These are phyloP conservation scores for Linyphia triangularis DNA, from an alignment of 2,888 invertebrate genomes.

Conservation along the genomic window DNA sequence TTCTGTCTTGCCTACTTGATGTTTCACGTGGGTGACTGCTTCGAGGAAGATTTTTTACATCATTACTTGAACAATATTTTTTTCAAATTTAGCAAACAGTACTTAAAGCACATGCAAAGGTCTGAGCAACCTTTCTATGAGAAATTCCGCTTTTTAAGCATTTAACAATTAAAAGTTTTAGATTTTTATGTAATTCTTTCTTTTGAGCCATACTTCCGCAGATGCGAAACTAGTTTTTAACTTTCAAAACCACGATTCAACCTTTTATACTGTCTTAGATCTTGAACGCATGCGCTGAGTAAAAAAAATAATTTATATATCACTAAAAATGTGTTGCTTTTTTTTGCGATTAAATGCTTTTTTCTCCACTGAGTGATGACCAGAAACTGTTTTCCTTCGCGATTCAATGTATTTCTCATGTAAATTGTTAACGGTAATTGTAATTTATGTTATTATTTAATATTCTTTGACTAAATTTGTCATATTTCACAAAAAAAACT, in stretches of 20 bases:
- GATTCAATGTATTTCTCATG: too few relatives aligned
- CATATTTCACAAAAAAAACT: too few relatives aligned
- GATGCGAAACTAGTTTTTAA: neutral
- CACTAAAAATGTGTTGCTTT: neutral
- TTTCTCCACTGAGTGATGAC: neutral
- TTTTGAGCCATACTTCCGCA: neutral
- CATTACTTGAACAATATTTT: neutral
- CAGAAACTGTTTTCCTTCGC: neutral
- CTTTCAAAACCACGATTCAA: neutral
- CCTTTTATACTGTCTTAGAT: neutral
- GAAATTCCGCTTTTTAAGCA: neutral
- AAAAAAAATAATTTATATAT: neutral
- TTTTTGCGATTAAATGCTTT: neutral
- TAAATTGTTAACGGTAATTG: neutral
- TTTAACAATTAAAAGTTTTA: neutral
- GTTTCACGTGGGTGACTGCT: neutral
- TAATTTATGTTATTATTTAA: too few relatives aligned
- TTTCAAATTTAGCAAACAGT: neutral
- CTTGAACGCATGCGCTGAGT: neutral
- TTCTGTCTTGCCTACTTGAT: neutral
- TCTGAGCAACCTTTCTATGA: neutral
- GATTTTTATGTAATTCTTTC: too few relatives aligned
- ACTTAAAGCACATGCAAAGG: neutral
- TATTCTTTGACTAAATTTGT: too few relatives aligned
- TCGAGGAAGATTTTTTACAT: neutral